A percentile compares a stretch with the other conserved stretches of the same genome.
Evolutionary conservation across 2,888 invertebrate species (phyloP).

Genomic region (Tuta absoluta): DNA sequence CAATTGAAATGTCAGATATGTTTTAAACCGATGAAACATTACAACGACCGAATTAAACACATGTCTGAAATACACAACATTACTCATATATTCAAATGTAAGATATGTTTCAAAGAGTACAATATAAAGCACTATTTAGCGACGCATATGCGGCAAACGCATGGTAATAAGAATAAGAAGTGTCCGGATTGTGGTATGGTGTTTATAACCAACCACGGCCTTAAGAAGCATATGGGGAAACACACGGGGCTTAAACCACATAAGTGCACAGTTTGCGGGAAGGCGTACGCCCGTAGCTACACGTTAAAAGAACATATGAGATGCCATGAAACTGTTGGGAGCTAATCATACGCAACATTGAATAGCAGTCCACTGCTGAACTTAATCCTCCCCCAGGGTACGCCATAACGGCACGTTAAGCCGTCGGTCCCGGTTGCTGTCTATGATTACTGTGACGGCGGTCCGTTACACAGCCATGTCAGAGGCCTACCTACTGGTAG

Average conservation of each 20-base stretch:
- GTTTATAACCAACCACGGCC: constrained; percentile 71
- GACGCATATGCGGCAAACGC: constrained; percentile 69
- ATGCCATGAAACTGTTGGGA: background rate
- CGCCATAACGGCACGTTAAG: no score
- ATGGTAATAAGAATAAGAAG: constrained; percentile 70
- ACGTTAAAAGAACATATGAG: constrained; percentile 55
- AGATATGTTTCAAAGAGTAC: constrained; percentile 60
- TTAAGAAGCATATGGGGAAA: constrained; percentile 72
- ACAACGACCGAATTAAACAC: constrained; percentile 69
- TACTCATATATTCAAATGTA: constrained; percentile 66
- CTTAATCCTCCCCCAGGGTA: no score
- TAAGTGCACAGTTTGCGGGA: constrained; percentile 61
- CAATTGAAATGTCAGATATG: constrained; percentile 68
- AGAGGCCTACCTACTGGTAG: no score
- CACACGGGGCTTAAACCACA: constrained; percentile 67
- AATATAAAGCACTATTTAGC: constrained; percentile 71
- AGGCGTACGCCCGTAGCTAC: constrained; percentile 56
- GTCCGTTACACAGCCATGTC: no score
- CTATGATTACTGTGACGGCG: no score
- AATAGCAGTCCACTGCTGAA: no score
- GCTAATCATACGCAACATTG: no score
- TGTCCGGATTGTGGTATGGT: constrained; percentile 73
- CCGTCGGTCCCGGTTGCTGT: no score
- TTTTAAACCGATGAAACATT: constrained; percentile 69
- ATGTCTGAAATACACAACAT: constrained; percentile 69